These are phyloP conservation scores for Gadus chalcogrammus DNA, from an alignment of 2,113 vertebrate genomes.

Conservation along the genomic window DNA sequence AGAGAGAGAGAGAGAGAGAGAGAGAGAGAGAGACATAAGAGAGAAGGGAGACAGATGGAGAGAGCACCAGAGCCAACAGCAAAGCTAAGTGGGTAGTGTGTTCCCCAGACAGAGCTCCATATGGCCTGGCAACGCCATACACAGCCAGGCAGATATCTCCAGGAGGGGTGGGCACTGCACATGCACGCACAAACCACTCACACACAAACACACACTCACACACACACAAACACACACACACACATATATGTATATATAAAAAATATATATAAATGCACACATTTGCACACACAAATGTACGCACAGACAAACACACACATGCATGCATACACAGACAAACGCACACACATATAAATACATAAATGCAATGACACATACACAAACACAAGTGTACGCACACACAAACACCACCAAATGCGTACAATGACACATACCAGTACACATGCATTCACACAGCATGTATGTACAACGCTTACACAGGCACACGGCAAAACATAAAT, in stretches of 20 bases:
- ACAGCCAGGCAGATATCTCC: constrained; percentile 52
- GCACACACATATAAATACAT: background rate
- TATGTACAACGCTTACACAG: background rate
- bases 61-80: constrained; percentile 66
- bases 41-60: constrained; percentile 65
- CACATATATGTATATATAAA: constrained; percentile 5
- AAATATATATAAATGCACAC: too few relatives aligned
- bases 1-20: constrained; percentile 27
- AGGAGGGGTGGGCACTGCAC: constrained; percentile 24
- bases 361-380: background rate
- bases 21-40: constrained; percentile 35
- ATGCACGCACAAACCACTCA: constrained; percentile 37
- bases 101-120: constrained; percentile 74
- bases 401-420: constrained; percentile 1
- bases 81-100: constrained; percentile 73
- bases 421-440: background rate
- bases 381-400: background rate
- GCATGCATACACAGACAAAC: constrained; percentile 7
- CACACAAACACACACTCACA: too few relatives aligned
- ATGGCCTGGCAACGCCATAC: constrained; percentile 69
- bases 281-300: constrained; percentile 5
- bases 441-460: too few relatives aligned
- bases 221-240: constrained; percentile 35
- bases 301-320: constrained; percentile 9
- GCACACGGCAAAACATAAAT: background rate